Conservation (phyloP, 1,140 invertebrate species). For the Pristionchus pacificus region DNA sequence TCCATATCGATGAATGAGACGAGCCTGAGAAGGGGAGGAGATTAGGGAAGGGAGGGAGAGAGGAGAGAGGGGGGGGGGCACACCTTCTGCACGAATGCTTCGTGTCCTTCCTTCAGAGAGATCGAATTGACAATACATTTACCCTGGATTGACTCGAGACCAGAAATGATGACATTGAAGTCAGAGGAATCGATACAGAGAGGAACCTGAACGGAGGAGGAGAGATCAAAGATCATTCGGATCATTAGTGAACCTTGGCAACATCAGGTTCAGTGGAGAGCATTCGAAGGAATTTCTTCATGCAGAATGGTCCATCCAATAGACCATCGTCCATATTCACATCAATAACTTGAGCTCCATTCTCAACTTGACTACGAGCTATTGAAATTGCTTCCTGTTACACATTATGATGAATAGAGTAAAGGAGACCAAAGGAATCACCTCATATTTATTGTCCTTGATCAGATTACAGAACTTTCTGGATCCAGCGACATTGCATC, state of each 20-base stretch:
- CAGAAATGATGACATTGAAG: slow-evolving; percentile 65
- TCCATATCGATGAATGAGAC: slow-evolving; percentile 61
- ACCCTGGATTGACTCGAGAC: slow-evolving; percentile 66
- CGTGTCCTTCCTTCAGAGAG: slow-evolving; percentile 66
- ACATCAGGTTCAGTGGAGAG: slow-evolving; percentile 66
- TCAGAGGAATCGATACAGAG: slow-evolving; percentile 67
- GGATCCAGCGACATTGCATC: slow-evolving; percentile 68
- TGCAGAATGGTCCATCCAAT: slow-evolving; percentile 64
- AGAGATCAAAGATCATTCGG: background rate
- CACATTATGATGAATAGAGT: background rate
- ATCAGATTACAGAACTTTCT: slow-evolving; percentile 64
- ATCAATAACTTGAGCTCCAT: slow-evolving; percentile 67
- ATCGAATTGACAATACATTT: slow-evolving; percentile 67
- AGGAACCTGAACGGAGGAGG: slow-evolving; percentile 57
- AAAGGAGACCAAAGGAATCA: slow-evolving; percentile 34
- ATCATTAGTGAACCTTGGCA: slow-evolving; percentile 49
- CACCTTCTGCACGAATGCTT: slow-evolving; percentile 64
- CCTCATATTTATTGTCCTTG: slow-evolving; percentile 64
- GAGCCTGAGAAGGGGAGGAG: slow-evolving; percentile 8
- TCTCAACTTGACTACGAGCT: slow-evolving; percentile 67
- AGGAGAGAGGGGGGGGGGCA: too few species aligned
- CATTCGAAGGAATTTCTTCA: slow-evolving; percentile 66
- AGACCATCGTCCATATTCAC: slow-evolving; percentile 69
- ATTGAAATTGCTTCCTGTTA: slow-evolving; percentile 63
- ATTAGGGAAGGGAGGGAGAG: background rate